phyloP scores from a whole-genome alignment of 2,797 vertebrate genomes.

The Eremophila alpestris region DNA sequence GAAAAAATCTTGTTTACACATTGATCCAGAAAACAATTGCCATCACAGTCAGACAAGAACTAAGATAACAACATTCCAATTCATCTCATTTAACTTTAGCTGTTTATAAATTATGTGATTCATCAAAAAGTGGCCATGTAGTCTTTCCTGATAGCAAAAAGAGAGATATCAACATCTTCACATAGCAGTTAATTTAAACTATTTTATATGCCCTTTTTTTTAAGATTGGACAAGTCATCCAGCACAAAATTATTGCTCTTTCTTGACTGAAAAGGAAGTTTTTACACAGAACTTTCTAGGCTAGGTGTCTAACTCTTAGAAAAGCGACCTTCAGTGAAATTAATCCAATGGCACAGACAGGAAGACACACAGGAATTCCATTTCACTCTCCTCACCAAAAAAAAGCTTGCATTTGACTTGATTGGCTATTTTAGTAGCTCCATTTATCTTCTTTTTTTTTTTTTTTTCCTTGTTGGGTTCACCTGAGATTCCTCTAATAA shows the following conservation, averaged over 20 bases:
- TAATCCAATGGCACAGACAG: not conserved
- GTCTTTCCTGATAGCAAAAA: not conserved
- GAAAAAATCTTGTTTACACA: not conserved
- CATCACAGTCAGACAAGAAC: not conserved
- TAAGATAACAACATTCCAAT: not conserved
- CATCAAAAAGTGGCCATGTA: not conserved
- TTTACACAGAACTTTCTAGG: not conserved
- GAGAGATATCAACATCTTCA: not conserved
- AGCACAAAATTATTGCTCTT: not conserved
- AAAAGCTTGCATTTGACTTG: not conserved
- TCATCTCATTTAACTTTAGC: not conserved
- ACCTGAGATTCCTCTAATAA: slow-evolving; percentile 22
- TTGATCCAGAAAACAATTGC: not conserved
- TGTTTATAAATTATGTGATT: not conserved
- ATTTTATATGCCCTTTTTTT: not conserved
- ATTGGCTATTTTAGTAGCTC: not conserved
- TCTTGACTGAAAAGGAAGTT: not conserved
- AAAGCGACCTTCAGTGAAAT: not conserved
- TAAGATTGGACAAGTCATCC: not conserved
- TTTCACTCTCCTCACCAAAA: not conserved
- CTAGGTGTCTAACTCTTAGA: not conserved
- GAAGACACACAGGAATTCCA: not conserved
- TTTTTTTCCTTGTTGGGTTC: not conserved
- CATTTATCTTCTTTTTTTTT: not conserved
- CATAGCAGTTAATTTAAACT: not conserved